A percentile compares a stretch with the other conserved stretches of the same genome.
Conservation (phyloP, 2,113 vertebrate species). For the Geococcyx californianus region DNA sequence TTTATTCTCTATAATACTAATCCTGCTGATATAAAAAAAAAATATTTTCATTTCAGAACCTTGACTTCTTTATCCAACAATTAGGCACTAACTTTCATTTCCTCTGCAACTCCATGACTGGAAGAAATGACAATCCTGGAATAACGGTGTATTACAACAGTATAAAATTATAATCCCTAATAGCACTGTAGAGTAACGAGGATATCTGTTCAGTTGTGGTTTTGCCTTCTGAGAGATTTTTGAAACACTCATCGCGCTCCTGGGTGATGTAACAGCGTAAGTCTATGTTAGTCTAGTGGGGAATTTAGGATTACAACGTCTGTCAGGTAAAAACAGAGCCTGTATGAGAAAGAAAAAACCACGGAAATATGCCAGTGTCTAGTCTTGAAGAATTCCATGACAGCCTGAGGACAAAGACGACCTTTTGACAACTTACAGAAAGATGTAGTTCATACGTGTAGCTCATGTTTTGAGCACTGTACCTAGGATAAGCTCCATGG, state of each 20-base stretch:
- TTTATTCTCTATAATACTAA: background rate
- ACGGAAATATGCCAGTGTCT: background rate
- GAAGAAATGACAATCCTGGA: background rate
- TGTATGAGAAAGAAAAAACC: background rate
- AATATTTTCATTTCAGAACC: background rate
- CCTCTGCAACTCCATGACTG: background rate
- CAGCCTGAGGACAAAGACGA: background rate
- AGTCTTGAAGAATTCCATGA: background rate
- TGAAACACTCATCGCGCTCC: background rate
- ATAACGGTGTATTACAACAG: background rate
- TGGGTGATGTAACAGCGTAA: background rate
- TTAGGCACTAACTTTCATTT: background rate
- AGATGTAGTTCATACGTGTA: background rate
- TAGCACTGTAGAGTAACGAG: background rate
- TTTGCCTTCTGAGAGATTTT: background rate
- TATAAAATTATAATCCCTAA: background rate
- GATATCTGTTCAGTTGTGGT: background rate
- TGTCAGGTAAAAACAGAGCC: background rate
- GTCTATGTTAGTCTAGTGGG: background rate
- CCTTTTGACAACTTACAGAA: background rate
- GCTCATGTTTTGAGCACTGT: background rate
- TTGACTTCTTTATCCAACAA: background rate
- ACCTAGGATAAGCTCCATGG: background rate
- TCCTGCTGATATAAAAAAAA: background rate
- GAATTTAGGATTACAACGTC: background rate